A percentile compares a stretch with the other conserved stretches of the same genome.
These are phyloP conservation scores for Parelbella ahira DNA, from an alignment of 2,888 invertebrate genomes.

Conservation along the genomic window DNA sequence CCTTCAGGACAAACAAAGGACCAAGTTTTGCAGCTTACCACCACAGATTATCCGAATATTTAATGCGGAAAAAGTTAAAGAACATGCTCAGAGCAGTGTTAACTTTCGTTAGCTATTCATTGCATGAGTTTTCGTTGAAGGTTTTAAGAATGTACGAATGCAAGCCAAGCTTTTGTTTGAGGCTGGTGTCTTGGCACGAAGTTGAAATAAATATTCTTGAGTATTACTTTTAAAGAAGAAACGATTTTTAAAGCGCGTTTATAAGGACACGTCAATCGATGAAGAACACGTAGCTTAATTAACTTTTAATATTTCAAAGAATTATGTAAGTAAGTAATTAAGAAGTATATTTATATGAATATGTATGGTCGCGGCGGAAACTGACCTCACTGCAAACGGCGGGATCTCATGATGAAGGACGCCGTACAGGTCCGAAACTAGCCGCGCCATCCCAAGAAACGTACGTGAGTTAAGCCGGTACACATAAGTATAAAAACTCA, in stretches of 20 bases:
- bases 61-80: conserved; percentile 13
- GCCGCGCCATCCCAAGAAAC: no score
- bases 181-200: conserved; percentile 22
- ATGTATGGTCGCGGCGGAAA: no score
- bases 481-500: no score
- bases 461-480: no score
- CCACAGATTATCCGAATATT: conserved; percentile 20
- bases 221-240: conserved; percentile 20
- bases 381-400: no score
- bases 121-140: no score
- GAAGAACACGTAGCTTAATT: no score
- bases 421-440: no score
- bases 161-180: conserved; percentile 14
- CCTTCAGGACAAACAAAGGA: neutral
- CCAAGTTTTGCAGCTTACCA: conserved; percentile 13
- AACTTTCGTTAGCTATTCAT: conserved; percentile 16
- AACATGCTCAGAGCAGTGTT: conserved; percentile 9
- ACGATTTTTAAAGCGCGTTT: neutral
- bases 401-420: no score
- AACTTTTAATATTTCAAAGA: no score
- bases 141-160: conserved; percentile 13
- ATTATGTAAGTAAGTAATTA: no score
- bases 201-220: conserved; percentile 20
- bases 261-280: neutral
- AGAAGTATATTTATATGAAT: no score